These are phyloP conservation scores for Notodonta ziczac DNA, from an alignment of 2,888 invertebrate genomes.

Conservation along the genomic window DNA sequence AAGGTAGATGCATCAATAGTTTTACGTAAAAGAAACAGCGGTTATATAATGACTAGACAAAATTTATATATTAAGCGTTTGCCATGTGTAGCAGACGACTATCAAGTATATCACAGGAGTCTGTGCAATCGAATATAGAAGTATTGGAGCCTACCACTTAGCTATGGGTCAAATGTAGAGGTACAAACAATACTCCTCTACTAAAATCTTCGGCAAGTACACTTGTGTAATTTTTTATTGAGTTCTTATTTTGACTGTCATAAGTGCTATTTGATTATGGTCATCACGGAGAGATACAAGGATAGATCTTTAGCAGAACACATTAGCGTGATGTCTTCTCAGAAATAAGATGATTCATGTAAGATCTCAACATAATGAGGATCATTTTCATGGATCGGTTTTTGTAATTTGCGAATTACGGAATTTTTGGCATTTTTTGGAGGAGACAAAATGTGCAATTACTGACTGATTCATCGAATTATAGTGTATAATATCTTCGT, in stretches of 20 bases:
- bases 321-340: slow-evolving; percentile 26
- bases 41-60: no score
- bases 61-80: no score
- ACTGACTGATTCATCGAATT: background rate
- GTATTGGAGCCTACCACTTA: no score
- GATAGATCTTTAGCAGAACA: slow-evolving; percentile 34
- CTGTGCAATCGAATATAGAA: no score
- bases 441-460: background rate
- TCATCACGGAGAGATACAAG: slow-evolving; percentile 18
- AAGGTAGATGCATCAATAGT: no score
- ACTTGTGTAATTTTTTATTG: background rate
- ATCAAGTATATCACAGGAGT: no score
- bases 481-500: background rate
- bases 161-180: no score
- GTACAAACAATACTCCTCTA: no score
- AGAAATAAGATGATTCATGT: slow-evolving; percentile 39
- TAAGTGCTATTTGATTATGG: slow-evolving; percentile 42
- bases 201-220: background rate
- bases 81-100: no score
- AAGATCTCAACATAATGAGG: slow-evolving; percentile 25
- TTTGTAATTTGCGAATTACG: slow-evolving; percentile 26
- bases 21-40: no score
- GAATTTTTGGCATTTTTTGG: slow-evolving; percentile 3
- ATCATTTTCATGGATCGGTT: slow-evolving; percentile 25
- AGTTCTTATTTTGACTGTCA: slow-evolving; percentile 10